These are phyloP conservation scores for Rhinoptilus africanus DNA, from an alignment of 2,113 vertebrate genomes.

Conservation along the genomic window DNA sequence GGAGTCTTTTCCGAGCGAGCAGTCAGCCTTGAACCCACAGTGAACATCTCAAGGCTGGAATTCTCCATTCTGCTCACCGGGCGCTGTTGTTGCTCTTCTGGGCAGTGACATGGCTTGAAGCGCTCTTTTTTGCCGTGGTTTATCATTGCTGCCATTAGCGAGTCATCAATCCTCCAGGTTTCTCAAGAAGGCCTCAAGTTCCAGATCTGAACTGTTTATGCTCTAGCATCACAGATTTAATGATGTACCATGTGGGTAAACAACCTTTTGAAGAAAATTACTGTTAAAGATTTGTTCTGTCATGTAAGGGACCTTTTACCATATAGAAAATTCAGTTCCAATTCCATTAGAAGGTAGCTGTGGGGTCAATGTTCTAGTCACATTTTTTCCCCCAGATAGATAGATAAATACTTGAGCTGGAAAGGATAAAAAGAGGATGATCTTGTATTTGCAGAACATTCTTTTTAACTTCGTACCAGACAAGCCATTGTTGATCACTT, in stretches of 20 bases:
- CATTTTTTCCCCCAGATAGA: not conserved
- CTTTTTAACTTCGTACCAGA: not conserved
- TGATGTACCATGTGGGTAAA: not conserved
- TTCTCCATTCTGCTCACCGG: not conserved
- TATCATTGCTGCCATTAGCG: not conserved
- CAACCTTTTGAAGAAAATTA: not conserved
- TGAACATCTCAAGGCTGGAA: too few species aligned
- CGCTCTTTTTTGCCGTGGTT: not conserved
- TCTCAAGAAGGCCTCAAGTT: not conserved
- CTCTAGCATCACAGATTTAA: not conserved
- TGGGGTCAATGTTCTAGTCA: not conserved
- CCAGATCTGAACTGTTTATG: not conserved
- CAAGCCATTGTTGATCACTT: not conserved
- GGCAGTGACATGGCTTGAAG: too few species aligned
- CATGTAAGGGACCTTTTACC: not conserved
- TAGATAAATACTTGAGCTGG: not conserved
- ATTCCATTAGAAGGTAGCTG: not conserved
- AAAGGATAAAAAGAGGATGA: not conserved
- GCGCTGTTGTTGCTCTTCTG: not conserved
- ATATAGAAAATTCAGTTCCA: not conserved
- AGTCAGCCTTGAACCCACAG: not conserved
- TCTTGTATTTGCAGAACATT: not conserved
- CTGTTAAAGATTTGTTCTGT: not conserved
- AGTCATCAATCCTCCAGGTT: not conserved
- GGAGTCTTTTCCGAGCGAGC: not conserved